Evolutionary conservation across 1,140 invertebrate species (phyloP), one percentile per base, ranked within the genome.

Genomic region (Helicorthomorpha holstii): DNA sequence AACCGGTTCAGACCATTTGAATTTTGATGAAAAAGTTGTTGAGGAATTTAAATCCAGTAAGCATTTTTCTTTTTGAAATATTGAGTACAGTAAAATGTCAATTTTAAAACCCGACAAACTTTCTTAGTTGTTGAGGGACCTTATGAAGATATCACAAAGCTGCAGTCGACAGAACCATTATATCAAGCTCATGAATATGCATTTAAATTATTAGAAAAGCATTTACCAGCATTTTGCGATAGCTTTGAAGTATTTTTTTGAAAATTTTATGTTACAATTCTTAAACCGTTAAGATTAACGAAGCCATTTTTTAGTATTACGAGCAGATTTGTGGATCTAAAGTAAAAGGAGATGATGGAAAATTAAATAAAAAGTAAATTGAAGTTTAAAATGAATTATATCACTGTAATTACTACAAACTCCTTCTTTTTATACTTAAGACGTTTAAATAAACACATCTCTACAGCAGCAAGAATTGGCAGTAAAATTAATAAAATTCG

Each of bases 181-280:
- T 89, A 83, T 63, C 75, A 83, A 68, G 84, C 85, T 0, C 85
- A 87, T 63, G 81, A 88, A 61, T 78, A 83, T 68, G 81, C 81
- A 1, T 85, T 85, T 63, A 72, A 76, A 29, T 62, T 81, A 1
- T 68, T 91, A 52, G 85, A 89, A 66, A 78, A 77, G 54, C 83
- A 82, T 67, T 71, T 85, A 51, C 81, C 83, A 25, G 72, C 78
- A 57, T 90, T 88, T 69, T 78, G 85, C 66, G 82, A 85, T 59
- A 85, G 84, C 64, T 81, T 83, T 66, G 78, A 85, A 68, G 83
- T 86, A 70, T 68, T 61, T 63, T 54, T 54, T 57, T 49, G 21
- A 1, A 16, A 22, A 23, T 25, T n/a, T 26, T 45, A 21, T 34
- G 50, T 21, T 43, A 45, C 23, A n/a, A 12, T 23, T 22, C 48